A percentile compares a stretch with the other conserved stretches of the same genome.
These are phyloP conservation scores for Grallaria varia DNA, from an alignment of 2,113 vertebrate species.

Conservation along the genomic window DNA sequence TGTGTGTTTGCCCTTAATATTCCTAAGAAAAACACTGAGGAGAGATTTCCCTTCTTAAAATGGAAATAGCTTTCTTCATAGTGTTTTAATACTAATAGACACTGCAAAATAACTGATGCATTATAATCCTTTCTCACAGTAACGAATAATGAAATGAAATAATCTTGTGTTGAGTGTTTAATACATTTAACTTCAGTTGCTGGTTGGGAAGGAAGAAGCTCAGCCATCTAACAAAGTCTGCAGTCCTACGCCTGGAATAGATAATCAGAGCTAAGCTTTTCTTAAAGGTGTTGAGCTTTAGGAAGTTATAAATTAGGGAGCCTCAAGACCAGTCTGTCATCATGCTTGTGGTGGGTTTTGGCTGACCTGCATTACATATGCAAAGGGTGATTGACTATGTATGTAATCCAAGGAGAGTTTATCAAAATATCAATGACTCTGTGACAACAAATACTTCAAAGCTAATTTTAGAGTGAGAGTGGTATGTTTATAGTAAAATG, in stretches of 20 bases:
- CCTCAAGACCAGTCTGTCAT: neutral
- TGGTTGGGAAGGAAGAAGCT: neutral
- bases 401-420: neutral
- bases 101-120: neutral
- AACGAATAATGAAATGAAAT: neutral
- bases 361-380: neutral
- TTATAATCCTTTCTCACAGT: neutral
- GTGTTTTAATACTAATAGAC: neutral
- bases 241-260: neutral
- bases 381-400: neutral
- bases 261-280: neutral
- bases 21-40: neutral
- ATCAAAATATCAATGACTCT: neutral
- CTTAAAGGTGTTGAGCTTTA: neutral
- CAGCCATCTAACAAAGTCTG: neutral
- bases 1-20: neutral
- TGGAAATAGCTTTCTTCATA: neutral
- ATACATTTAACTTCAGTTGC: neutral
- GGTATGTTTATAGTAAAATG: neutral
- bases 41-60: neutral
- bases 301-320: neutral
- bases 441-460: neutral
- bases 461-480: neutral
- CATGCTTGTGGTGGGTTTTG: neutral
- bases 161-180: neutral